Conservation (phyloP, 2,113 vertebrate species). For the Spizaetus ornatus region DNA sequence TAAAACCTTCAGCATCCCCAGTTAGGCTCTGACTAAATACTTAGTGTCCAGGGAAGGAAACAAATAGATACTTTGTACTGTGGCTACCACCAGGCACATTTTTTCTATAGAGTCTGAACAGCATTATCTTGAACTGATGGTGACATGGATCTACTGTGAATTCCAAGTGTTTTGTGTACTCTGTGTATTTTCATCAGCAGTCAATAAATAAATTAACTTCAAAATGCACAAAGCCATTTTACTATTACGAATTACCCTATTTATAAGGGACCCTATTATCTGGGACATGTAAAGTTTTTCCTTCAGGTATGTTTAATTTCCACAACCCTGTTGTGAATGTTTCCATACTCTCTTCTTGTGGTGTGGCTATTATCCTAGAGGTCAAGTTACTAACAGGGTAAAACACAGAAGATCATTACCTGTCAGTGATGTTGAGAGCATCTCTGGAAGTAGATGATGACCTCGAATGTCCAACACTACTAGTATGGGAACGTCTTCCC, state of each 20-base stretch:
- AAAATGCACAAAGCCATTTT: neutral
- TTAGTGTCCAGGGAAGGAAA: too few relatives aligned
- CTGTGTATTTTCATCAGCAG: neutral
- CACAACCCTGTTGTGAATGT: neutral
- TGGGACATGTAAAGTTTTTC: neutral
- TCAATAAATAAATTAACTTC: neutral
- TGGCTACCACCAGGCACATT: rapidly evolving
- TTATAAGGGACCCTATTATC: neutral
- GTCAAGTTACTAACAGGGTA: neutral
- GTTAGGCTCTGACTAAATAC: neutral
- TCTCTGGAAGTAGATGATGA: slow-evolving; percentile 85
- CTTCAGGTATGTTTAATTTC: neutral
- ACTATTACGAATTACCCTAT: neutral
- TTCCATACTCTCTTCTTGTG: neutral
- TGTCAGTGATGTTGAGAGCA: slow-evolving; percentile 70
- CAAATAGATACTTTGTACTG: neutral
- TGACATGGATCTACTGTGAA: neutral
- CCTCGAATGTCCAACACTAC: slow-evolving; percentile 76
- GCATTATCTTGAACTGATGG: neutral
- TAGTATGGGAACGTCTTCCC: slow-evolving; percentile 79
- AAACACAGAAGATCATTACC: slow-evolving; percentile 60
- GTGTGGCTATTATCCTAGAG: neutral
- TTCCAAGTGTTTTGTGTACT: neutral
- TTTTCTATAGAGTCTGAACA: neutral
- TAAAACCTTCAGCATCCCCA: neutral